Evolutionary conservation across 53 echinoderm and acorn worm genomes (phyloP), one percentile per base, ranked within the genome.

Genomic region (Actinopyga echinites): DNA sequence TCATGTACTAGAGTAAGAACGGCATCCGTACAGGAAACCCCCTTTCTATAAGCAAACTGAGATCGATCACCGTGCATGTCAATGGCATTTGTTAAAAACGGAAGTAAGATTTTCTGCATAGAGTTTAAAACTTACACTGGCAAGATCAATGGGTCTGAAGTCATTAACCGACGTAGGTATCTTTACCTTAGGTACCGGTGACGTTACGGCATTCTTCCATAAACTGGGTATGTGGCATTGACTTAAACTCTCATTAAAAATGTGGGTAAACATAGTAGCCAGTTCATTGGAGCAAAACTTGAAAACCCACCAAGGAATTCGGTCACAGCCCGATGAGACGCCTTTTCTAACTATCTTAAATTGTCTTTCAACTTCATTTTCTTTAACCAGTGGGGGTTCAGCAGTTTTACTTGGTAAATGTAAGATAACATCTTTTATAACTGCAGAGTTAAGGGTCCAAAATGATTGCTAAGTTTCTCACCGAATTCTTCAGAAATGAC

Each of bases 281-380:
- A 24, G 31, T 65, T 65, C 65, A 65, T 25, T 29, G 5, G 65
- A 65, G 65, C 65, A 65, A 31, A 65, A 25, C 65, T 65, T 65
- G 31, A 65, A 65, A 31, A 30, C 26, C 65, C 31, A 28, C 65
- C 31, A 31, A 1, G 66, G 66, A 2, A 65, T 32, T 65, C 25
- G 66, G 33, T 29, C 66, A 29, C 2, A 65, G 8, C 66, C 66
- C 33, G 26, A 32, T 65, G 66, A 65, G 20, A 65, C 8, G 7
- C 66, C 66, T 5, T 65, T 65, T 2, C 66, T 65, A 0, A 65
- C 19, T 19, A 29, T 4, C 20, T 20, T 24, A 32, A 65, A 28
- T 32, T 65, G 66, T 65, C 17, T 65, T 30, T 65, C 30, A 28
- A 11, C 66, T 2, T 31, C 20, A 31, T 31, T 30, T 29, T 65